These are phyloP conservation scores for Lichenostomus cassidix DNA, from an alignment of 2,113 vertebrate genomes.

Conservation along the genomic window DNA sequence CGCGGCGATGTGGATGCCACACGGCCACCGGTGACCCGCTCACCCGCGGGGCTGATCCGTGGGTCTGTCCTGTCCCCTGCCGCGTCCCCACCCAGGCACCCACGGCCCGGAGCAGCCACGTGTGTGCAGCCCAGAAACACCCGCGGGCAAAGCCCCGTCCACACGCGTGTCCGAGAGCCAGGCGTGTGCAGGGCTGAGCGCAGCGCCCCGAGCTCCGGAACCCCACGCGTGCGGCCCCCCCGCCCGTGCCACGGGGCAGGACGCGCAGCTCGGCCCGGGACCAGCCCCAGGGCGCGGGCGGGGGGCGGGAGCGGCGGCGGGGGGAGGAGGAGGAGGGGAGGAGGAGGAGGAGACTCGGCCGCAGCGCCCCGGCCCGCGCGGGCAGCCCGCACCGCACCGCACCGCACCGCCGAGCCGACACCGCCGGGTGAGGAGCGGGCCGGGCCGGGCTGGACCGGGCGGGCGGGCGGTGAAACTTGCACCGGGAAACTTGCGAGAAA, in stretches of 20 bases:
- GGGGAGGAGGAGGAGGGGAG: no score
- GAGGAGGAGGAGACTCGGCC: no score
- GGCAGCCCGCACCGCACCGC: no score
- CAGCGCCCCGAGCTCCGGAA: not conserved
- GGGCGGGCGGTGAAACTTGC: no score
- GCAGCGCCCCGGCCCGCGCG: no score
- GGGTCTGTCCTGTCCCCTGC: not conserved
- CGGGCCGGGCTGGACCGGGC: no score
- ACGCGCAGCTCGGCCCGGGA: not conserved
- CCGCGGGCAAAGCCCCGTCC: not conserved
- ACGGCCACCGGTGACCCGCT: rapidly evolving
- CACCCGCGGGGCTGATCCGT: no score
- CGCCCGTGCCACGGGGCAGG: not conserved
- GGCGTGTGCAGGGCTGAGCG: not conserved
- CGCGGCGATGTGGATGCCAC: rapidly evolving
- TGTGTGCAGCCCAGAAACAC: not conserved
- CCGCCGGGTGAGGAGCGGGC: no score
- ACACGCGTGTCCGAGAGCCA: not conserved
- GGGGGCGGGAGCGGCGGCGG: no score
- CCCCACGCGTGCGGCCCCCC: not conserved
- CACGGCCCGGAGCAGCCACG: not conserved
- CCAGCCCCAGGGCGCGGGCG: not conserved
- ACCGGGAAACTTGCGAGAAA: no score
- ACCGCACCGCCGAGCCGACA: no score
- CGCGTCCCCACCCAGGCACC: not conserved